These are phyloP conservation scores for Choloepus hoffmanni DNA, from an alignment of 2,113 vertebrate genomes.

Conservation along the genomic window DNA sequence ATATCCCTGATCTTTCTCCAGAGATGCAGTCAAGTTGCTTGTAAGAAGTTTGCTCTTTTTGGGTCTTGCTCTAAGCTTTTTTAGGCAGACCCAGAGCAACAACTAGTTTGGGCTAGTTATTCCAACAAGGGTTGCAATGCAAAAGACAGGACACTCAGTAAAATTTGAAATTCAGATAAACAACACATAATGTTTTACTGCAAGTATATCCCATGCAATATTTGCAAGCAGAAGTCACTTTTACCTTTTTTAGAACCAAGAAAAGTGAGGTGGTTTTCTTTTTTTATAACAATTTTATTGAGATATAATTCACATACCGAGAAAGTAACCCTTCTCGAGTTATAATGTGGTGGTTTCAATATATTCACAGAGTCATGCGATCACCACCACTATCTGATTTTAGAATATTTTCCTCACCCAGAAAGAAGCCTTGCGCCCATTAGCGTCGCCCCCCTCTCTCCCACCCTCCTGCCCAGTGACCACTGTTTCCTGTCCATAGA, in stretches of 20 bases:
- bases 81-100: background rate
- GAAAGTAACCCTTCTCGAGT: background rate
- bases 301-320: background rate
- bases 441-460: background rate
- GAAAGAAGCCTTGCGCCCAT: background rate
- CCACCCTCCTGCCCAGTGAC: background rate
- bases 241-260: background rate
- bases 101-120: background rate
- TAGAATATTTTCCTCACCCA: background rate
- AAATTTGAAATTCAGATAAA: background rate
- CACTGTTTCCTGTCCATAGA: background rate
- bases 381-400: background rate
- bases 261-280: too few relatives aligned
- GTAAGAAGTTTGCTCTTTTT: background rate
- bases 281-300: background rate
- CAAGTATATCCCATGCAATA: too few relatives aligned
- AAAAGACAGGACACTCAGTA: background rate
- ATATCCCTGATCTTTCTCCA: background rate
- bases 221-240: background rate
- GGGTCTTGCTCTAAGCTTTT: background rate
- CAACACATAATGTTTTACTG: too few relatives aligned
- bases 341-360: background rate
- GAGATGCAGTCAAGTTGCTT: background rate
- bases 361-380: background rate
- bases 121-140: background rate